Conservation (phyloP, 2,888 invertebrate species). For the Parthenolecanium corni region DNA sequence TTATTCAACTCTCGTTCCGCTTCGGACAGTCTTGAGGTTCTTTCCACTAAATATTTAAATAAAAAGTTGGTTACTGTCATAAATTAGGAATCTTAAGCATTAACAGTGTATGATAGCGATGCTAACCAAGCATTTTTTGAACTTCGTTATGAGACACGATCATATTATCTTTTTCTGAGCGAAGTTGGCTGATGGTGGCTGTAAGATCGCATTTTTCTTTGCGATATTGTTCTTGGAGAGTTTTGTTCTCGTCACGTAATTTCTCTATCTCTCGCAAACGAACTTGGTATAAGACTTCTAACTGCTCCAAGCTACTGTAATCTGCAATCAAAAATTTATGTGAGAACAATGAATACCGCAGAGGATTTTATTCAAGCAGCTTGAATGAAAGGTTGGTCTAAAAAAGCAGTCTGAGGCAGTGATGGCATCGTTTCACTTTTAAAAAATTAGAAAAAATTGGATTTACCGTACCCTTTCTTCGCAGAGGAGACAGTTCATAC, state of each 20-base stretch:
- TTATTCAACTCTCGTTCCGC: too few species aligned
- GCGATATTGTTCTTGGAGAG: neutral
- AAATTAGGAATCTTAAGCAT: neutral
- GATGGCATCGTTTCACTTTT: too few species aligned
- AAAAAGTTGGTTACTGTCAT: neutral
- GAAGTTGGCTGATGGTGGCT: neutral
- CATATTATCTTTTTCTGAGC: slow-evolving; percentile 9
- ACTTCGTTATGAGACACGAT: neutral
- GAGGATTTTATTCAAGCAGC: neutral
- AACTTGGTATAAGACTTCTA: slow-evolving; percentile 19
- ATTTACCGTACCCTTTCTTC: too few species aligned
- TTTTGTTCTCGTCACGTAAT: slow-evolving; percentile 10
- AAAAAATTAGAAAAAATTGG: too few species aligned
- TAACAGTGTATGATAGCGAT: neutral
- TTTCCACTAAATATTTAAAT: neutral
- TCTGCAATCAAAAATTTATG: neutral
- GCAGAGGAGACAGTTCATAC: too few species aligned
- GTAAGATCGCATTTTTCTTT: slow-evolving; percentile 4
- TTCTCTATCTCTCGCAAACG: slow-evolving; percentile 22
- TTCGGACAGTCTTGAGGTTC: too few species aligned
- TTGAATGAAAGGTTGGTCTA: too few species aligned
- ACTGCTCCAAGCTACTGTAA: slow-evolving; percentile 15
- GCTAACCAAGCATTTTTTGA: slow-evolving; percentile 18
- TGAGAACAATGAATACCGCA: neutral
- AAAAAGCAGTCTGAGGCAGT: too few species aligned